Conservation (phyloP, 2,113 vertebrate species). For the Alosa alosa region DNA sequence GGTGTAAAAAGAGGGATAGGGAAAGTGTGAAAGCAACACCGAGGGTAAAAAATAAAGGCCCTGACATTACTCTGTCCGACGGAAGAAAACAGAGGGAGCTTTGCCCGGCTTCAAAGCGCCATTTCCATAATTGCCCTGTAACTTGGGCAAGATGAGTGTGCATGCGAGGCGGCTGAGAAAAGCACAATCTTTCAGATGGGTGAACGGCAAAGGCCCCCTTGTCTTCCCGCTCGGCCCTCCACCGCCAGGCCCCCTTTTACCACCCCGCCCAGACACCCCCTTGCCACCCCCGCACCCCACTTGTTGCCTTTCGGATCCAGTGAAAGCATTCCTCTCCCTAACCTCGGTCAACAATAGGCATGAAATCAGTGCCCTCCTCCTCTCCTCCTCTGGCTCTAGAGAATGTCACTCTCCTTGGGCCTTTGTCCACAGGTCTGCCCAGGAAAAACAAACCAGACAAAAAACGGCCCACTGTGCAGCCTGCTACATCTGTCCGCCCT, state of each 20-base stretch:
- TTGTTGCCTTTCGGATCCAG: constrained; percentile 84
- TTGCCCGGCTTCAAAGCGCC: constrained; percentile 86
- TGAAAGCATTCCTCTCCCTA: constrained; percentile 81
- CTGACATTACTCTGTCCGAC: constrained; percentile 73
- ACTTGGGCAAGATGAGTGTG: constrained; percentile 89
- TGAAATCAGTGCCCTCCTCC: constrained; percentile 79
- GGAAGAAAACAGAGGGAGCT: constrained; percentile 78
- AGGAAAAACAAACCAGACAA: constrained; percentile 49
- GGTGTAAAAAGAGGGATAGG: constrained; percentile 16
- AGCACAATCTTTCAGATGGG: constrained; percentile 90
- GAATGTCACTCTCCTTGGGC: constrained; percentile 77
- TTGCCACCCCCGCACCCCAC: constrained; percentile 81
- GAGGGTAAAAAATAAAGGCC: constrained; percentile 44
- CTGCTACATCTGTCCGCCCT: constrained; percentile 17
- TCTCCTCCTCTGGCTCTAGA: constrained; percentile 65
- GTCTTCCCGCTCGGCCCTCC: constrained; percentile 24
- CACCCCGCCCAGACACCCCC: constrained; percentile 38
- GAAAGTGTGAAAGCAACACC: constrained; percentile 11
- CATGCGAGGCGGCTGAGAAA: constrained; percentile 79
- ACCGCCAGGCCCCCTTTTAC: neutral
- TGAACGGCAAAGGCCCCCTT: constrained; percentile 85
- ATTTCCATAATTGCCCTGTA: constrained; percentile 99
- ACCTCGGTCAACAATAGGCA: constrained; percentile 83
- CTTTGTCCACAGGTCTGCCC: constrained; percentile 74
- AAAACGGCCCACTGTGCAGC: constrained; percentile 16